Conservation (phyloP, 2,888 invertebrate genomes). For the Dynastes tityus region DNA sequence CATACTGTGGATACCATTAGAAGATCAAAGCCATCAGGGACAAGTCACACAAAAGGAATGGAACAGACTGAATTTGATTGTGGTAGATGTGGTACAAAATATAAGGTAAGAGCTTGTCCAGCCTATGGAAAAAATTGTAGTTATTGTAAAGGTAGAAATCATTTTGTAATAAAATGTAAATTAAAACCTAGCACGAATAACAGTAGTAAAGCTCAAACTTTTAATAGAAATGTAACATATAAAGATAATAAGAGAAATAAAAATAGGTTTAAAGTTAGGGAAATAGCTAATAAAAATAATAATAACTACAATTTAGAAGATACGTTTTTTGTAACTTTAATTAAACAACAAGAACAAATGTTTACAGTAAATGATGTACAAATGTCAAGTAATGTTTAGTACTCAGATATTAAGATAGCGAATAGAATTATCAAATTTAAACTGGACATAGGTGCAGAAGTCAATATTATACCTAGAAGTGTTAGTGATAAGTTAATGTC, state of each 20-base stretch:
- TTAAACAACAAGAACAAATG: neutral
- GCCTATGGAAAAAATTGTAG: neutral
- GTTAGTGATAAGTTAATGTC: constrained; percentile 1
- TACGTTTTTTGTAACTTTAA: neutral
- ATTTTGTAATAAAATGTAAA: constrained; percentile 7
- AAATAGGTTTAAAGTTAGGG: too few relatives aligned
- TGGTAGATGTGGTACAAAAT: neutral
- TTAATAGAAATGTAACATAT: too few relatives aligned
- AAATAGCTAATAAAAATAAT: too few relatives aligned
- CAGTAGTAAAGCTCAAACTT: neutral
- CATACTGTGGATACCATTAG: neutral
- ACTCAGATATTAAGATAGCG: neutral
- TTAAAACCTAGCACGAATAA: neutral
- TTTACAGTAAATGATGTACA: constrained; percentile 8
- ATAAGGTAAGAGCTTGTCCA: neutral
- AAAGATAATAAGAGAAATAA: too few relatives aligned
- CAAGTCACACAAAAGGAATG: neutral
- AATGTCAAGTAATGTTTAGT: neutral
- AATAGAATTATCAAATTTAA: constrained; percentile 12
- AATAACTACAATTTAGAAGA: neutral
- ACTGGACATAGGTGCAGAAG: constrained; percentile 20
- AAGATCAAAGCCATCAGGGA: neutral
- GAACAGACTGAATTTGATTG: neutral
- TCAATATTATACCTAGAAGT: constrained; percentile 16
- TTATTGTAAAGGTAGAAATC: constrained; percentile 13